Percentiles rank a stretch among this genome's conserved stretches.
Evolutionary conservation across 1,140 invertebrate species (phyloP).

Genomic region (Heterodera schachtii): DNA sequence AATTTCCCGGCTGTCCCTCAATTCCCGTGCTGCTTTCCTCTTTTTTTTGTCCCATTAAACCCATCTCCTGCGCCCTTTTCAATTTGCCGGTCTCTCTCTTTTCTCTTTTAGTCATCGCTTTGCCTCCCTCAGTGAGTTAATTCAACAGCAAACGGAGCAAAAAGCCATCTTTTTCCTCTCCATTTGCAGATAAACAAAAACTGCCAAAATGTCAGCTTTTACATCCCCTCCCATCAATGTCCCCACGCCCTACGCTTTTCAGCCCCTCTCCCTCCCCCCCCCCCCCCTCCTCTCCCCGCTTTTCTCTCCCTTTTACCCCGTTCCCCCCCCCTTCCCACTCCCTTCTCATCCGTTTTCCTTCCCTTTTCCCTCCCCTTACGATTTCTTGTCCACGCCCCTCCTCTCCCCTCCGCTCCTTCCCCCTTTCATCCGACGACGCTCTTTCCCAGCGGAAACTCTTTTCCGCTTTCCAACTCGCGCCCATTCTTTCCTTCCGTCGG

Average conservation of each 20-base stretch:
- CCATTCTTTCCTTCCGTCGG: neutral
- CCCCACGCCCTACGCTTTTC: neutral
- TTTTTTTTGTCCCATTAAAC: constrained; percentile 14
- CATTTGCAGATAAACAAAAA: constrained; percentile 6
- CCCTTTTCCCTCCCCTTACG: too few relatives aligned
- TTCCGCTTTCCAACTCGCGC: neutral
- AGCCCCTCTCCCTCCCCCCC: too few relatives aligned
- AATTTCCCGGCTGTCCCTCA: neutral
- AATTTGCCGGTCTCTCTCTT: constrained; percentile 11
- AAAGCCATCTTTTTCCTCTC: neutral
- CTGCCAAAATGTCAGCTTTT: neutral
- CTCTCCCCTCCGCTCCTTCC: neutral
- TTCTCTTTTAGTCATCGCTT: too few relatives aligned
- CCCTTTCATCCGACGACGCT: neutral
- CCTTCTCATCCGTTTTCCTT: neutral
- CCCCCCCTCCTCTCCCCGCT: neutral
- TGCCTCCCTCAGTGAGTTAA: neutral
- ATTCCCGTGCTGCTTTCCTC: neutral
- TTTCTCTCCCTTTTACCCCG: neutral
- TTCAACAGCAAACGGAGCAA: constrained; percentile 2
- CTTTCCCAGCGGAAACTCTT: neutral
- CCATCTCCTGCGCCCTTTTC: neutral
- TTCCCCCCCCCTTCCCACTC: neutral
- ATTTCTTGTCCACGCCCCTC: too few relatives aligned
- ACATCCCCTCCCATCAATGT: neutral